phyloP scores from a whole-genome alignment of 2,113 vertebrate genomes.

The Limanda limanda region DNA sequence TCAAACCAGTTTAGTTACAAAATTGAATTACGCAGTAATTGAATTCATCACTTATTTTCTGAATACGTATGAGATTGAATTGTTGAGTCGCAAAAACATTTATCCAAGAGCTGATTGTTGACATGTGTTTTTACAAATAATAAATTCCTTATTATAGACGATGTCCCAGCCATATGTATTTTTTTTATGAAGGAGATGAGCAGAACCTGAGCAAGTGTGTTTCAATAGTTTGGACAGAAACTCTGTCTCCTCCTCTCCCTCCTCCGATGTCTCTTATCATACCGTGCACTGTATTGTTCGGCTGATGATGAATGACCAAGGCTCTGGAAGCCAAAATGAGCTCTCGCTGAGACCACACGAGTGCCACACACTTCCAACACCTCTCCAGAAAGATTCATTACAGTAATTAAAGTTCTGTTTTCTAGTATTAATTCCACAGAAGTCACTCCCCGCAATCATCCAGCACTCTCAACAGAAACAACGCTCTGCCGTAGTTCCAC shows the following conservation, averaged over 20 bases:
- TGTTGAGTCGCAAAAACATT: slow-evolving; percentile 36
- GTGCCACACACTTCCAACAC: slow-evolving; percentile 71
- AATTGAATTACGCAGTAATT: slow-evolving; percentile 56
- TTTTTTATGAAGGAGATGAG: background rate
- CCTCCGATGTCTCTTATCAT: slow-evolving; percentile 62
- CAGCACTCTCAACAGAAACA: slow-evolving; percentile 47
- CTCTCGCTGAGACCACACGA: slow-evolving; percentile 68
- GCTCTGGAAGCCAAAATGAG: slow-evolving; percentile 66
- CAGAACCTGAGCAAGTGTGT: slow-evolving; percentile 14
- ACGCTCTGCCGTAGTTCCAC: slow-evolving; percentile 31
- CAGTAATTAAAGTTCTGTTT: slow-evolving; percentile 79
- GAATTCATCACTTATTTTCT: slow-evolving; percentile 57
- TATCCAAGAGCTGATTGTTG: slow-evolving; percentile 8
- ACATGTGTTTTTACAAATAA: background rate
- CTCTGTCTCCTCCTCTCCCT: slow-evolving; percentile 23
- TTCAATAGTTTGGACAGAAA: slow-evolving; percentile 24
- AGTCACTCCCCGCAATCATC: slow-evolving; percentile 54
- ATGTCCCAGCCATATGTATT: background rate
- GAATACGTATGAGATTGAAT: slow-evolving; percentile 31
- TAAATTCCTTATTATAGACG: background rate
- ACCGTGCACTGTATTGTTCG: slow-evolving; percentile 65
- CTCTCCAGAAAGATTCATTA: slow-evolving; percentile 82
- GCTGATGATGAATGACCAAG: slow-evolving; percentile 73
- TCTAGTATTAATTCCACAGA: slow-evolving; percentile 59
- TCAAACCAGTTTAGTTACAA: slow-evolving; percentile 47